Evolutionary conservation across 2,113 vertebrate species (phyloP).

Genomic region (Sapayoa aenigma): DNA sequence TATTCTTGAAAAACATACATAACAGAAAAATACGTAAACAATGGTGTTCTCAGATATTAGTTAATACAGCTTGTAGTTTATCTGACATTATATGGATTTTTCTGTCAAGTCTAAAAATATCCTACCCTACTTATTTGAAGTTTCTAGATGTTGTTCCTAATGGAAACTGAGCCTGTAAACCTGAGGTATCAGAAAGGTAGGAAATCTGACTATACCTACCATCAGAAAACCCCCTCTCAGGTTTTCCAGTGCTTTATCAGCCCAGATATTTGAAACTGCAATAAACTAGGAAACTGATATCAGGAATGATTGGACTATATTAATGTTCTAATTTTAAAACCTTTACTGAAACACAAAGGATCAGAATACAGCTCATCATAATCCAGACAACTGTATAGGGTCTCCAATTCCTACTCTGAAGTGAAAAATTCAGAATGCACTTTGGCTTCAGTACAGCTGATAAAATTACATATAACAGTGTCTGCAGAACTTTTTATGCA

Average conservation of each 20-base stretch:
- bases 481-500: slow-evolving; percentile 10
- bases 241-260: not conserved
- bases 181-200: not conserved
- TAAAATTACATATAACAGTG: slow-evolving; percentile 38
- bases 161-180: not conserved
- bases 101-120: not conserved
- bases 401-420: not conserved
- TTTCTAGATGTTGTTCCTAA: not conserved
- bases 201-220: not conserved
- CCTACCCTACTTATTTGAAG: not conserved
- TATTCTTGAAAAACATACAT: not conserved
- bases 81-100: not conserved
- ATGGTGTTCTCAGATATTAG: not conserved
- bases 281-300: not conserved
- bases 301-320: not conserved
- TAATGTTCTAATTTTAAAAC: not conserved
- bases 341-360: not conserved
- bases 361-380: not conserved
- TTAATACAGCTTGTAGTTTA: not conserved
- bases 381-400: not conserved
- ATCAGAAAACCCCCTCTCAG: not conserved
- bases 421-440: slow-evolving; percentile 26
- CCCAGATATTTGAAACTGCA: not conserved
- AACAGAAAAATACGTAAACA: not conserved
- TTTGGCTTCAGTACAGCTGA: slow-evolving; percentile 2